phyloP scores from a whole-genome alignment of 2,888 invertebrate genomes.

The Drosophila conformis region DNA sequence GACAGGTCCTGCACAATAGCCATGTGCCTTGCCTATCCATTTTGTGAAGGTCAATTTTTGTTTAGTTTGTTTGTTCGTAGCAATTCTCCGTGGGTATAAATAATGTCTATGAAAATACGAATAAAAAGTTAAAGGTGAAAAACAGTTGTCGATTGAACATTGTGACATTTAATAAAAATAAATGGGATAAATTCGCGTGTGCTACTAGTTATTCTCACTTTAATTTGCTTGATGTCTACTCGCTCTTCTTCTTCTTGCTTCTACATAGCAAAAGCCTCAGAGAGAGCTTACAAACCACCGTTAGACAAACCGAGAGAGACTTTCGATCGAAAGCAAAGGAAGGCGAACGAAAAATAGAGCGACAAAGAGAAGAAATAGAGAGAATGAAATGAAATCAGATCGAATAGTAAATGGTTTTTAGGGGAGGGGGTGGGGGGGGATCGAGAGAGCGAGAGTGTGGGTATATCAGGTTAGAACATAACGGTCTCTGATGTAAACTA shows the following conservation, averaged over 20 bases:
- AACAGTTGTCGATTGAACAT: background rate
- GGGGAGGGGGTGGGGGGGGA: background rate
- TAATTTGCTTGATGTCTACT: background rate
- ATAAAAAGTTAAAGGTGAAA: background rate
- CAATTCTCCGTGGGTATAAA: background rate
- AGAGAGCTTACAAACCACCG: background rate
- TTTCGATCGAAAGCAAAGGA: background rate
- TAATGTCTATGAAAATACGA: background rate
- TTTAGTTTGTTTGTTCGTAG: background rate
- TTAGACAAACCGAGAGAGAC: background rate
- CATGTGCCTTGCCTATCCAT: background rate
- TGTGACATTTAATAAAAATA: background rate
- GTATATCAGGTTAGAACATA: background rate
- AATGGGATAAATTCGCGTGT: too few relatives aligned
- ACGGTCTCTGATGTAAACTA: background rate
- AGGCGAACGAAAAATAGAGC: background rate
- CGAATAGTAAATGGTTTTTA: background rate
- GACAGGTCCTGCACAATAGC: background rate
- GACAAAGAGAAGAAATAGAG: background rate
- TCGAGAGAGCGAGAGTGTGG: background rate
- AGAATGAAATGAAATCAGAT: slow-evolving; percentile 1
- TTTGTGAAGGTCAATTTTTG: background rate
- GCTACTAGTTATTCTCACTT: background rate
- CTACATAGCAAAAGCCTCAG: background rate
- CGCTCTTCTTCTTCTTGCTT: background rate